A percentile compares a stretch with the other conserved stretches of the same genome.
Conservation (phyloP, 2,888 invertebrate species). For the Crematogaster levior region DNA sequence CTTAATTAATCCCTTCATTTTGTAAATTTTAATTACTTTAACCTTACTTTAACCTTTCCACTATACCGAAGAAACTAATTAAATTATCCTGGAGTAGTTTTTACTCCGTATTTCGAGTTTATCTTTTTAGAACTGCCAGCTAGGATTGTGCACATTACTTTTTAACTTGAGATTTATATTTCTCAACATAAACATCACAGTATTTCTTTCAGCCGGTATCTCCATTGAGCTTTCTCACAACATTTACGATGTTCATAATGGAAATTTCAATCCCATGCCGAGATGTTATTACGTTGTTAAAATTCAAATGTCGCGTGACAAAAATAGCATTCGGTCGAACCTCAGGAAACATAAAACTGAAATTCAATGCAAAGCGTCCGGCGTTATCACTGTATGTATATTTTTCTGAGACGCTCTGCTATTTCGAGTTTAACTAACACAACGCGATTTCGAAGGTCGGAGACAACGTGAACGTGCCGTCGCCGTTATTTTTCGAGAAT, state of each 20-base stretch:
- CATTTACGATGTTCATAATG: not conserved
- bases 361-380: not conserved
- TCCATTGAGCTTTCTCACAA: not conserved
- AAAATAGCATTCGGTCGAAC: not conserved
- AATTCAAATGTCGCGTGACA: not conserved
- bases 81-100: slow-evolving; percentile 2
- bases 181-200: not conserved
- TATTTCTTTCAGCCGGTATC: not conserved
- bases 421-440: not conserved
- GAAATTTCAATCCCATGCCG: not conserved
- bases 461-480: not conserved
- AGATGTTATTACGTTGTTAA: not conserved
- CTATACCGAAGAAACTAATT: not conserved
- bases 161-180: not conserved
- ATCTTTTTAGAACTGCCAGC: not conserved
- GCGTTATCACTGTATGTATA: not conserved
- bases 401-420: not conserved
- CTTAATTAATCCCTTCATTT: slow-evolving; percentile 22
- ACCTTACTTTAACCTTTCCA: too few relatives aligned
- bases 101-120: not conserved
- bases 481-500: slow-evolving; percentile 9
- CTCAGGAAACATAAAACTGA: not conserved
- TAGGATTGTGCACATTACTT: not conserved
- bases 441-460: not conserved
- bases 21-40: slow-evolving; percentile 37